A percentile compares a stretch with the other conserved stretches of the same genome.
These are phyloP conservation scores for Drosophila algonquin DNA, from an alignment of 2,888 invertebrate species.

Conservation along the genomic window DNA sequence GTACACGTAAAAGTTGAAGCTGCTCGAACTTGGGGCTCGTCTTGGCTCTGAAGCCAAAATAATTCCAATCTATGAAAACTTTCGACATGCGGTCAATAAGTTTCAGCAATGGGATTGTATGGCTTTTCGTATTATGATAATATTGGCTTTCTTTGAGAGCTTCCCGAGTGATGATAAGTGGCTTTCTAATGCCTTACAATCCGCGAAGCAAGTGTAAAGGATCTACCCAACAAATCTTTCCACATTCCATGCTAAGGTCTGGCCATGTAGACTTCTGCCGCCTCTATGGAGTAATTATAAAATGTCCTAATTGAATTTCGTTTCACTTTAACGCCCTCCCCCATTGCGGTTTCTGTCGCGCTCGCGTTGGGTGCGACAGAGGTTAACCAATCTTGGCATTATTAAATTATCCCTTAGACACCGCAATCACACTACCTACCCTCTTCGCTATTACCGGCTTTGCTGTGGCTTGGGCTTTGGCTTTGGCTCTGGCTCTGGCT, in stretches of 20 bases:
- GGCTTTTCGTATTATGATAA: constrained; percentile 29
- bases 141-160: constrained; percentile 17
- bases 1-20: constrained; percentile 29
- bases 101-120: constrained; percentile 28
- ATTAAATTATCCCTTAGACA: constrained; percentile 45
- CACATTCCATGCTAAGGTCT: no score
- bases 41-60: constrained; percentile 16
- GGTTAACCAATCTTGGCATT: constrained; percentile 43
- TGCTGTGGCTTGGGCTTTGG: constrained; percentile 6
- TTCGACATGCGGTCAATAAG: constrained; percentile 42
- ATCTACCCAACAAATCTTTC: no score
- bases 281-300: constrained; percentile 22
- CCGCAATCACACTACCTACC: constrained; percentile 38
- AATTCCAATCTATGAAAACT: constrained; percentile 45
- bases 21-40: neutral
- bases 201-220: no score
- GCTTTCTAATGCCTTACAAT: no score
- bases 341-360: neutral
- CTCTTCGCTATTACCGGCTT: constrained; percentile 44
- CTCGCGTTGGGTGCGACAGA: neutral
- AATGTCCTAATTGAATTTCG: constrained; percentile 40
- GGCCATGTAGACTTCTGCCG: no score
- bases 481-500: constrained; percentile 22
- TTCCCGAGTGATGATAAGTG: no score
- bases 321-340: constrained; percentile 22